Base-by-base conservation (phyloP, 1,140 invertebrate species). In the Physella acuta region DNA sequence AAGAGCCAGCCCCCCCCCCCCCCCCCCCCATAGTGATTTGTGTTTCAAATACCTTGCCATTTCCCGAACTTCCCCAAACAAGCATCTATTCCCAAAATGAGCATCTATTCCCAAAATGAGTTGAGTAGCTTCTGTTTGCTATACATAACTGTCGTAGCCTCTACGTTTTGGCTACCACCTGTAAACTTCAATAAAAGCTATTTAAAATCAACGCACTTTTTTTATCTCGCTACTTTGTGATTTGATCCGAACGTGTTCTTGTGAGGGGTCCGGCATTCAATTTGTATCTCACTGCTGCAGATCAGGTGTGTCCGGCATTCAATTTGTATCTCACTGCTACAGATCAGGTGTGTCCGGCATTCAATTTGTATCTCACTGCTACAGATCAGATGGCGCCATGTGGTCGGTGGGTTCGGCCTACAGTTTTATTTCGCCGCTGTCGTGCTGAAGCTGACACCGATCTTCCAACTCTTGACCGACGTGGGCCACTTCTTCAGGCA, bases 401-500 rank as follows among this genome's bases (percentile, higher is more conserved):
- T 82, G 3, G 24, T 77, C 20, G 90, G 89, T 76, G 95, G 94
- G 0, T 80, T 97, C 14, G 86, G 89, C 0, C 82, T 96, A 4
- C 96, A 98, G 86, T 93, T 97, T 77, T 39, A 89, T 0, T 89
- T 98, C 64, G 95, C 92, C 0, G 73, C 97, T 0, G 72, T 96
- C 0, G 93, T 93, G 66, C 91, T 98, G 60, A 88, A 93, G 75
- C 96, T 93, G 92, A 79, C 88, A 0, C 82, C 89, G n/a, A 95
- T 95, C 0, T 87, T 91, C 56, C 77, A 84, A 0, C 88, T 93
- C 20, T 91, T 97, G 66, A 81, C 90, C 71, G 95, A 93, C 76
- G 79, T 95, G 55, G 92, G 93, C 2, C 85, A 91, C 68, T 75
- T 86, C 72, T 82, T 89, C 3, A 88, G 90, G 17, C 88, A 87